phyloP scores from a whole-genome alignment of 2,888 invertebrate genomes.

The Atrina japonica region DNA sequence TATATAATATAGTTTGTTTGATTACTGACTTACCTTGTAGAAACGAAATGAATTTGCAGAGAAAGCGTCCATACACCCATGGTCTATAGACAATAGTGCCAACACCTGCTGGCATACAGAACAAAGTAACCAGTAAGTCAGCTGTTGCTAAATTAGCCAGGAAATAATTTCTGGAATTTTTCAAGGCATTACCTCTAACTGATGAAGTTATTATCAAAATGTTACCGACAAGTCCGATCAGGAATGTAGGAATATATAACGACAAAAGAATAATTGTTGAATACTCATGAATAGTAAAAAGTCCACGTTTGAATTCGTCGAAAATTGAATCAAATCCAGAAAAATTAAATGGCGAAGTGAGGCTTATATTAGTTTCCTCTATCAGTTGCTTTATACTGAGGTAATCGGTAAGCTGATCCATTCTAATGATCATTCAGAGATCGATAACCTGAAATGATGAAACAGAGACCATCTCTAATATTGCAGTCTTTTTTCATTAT shows the following conservation, averaged over 20 bases:
- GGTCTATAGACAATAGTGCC: constrained; percentile 78
- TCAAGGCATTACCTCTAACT: constrained; percentile 62
- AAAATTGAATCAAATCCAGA: constrained; percentile 58
- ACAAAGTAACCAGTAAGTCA: constrained; percentile 89
- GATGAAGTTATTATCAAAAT: constrained; percentile 74
- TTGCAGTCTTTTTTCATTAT: too few species aligned
- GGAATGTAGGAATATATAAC: constrained; percentile 72
- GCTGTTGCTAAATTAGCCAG: constrained; percentile 89
- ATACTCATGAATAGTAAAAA: constrained; percentile 61
- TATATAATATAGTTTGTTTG: too few species aligned
- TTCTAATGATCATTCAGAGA: constrained; percentile 32
- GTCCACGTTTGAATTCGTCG: constrained; percentile 57
- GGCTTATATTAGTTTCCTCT: constrained; percentile 46
- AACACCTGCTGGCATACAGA: constrained; percentile 88
- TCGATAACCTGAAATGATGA: constrained; percentile 22
- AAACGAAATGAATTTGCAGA: constrained; percentile 74
- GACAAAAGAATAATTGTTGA: constrained; percentile 67
- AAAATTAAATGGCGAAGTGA: constrained; percentile 53
- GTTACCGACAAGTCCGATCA: constrained; percentile 73
- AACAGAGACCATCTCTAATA: too few species aligned
- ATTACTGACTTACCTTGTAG: constrained; percentile 77
- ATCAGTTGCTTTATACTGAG: constrained; percentile 54
- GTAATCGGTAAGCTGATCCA: constrained; percentile 65
- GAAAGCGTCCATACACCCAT: constrained; percentile 83
- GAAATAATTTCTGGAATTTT: constrained; percentile 84